Percentiles rank a stretch among this genome's conserved stretches.
phyloP scores from a whole-genome alignment of 2,113 vertebrate genomes.

The Platysternon megacephalum region DNA sequence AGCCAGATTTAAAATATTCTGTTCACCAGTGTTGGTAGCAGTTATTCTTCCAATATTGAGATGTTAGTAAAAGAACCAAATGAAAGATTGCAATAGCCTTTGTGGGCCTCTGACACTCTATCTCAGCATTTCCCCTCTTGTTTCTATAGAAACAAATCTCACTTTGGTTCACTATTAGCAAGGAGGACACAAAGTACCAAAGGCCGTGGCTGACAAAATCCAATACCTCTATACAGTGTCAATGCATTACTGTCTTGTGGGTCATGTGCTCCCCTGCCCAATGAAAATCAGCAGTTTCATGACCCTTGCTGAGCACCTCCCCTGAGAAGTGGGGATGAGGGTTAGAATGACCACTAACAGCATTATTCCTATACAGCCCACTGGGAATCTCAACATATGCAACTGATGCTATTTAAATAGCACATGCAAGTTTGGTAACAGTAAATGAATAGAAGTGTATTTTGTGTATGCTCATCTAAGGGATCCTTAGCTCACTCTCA shows the following conservation, averaged over 20 bases:
- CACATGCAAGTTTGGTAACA: neutral
- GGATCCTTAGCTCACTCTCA: neutral
- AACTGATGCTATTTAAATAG: neutral
- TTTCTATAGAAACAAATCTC: conserved; percentile 5
- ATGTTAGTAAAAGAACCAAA: neutral
- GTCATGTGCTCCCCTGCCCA: neutral
- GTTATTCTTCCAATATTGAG: neutral
- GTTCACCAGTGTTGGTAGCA: neutral
- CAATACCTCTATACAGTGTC: neutral
- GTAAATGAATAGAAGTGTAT: neutral
- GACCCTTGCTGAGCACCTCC: too few relatives aligned
- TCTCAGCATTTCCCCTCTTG: neutral
- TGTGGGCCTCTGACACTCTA: neutral
- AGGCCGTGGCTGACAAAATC: neutral
- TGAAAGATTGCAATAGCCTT: neutral
- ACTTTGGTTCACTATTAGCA: neutral
- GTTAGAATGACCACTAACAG: neutral
- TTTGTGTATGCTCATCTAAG: neutral
- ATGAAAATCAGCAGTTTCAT: neutral
- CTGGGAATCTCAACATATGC: neutral
- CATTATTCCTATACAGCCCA: neutral
- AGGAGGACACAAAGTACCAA: neutral
- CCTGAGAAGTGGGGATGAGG: neutral
- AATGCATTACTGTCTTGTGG: neutral
- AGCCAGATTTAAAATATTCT: neutral